Evolutionary conservation across 2,888 invertebrate genomes (phyloP).

Genomic region (Cecidostiba fungosa): DNA sequence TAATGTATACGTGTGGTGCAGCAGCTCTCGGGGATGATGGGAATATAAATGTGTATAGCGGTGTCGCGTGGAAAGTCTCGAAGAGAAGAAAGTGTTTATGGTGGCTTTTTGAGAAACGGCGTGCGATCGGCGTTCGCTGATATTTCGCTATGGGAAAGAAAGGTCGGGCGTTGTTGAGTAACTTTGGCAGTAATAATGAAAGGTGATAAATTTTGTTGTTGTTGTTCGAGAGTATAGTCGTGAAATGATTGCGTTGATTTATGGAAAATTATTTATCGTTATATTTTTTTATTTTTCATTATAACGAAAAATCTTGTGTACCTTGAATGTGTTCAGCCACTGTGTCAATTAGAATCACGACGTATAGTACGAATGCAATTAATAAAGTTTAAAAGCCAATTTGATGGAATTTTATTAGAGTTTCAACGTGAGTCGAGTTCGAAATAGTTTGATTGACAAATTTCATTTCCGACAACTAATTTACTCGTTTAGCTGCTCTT

Average conservation of each 20-base stretch:
- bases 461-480: neutral
- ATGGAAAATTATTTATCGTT: neutral
- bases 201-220: neutral
- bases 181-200: neutral
- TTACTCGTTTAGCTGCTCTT: neutral
- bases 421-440: neutral
- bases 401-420: neutral
- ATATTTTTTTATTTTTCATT: neutral
- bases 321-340: neutral
- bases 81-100: slow-evolving; percentile 12
- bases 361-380: neutral
- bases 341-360: neutral
- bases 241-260: neutral
- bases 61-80: neutral
- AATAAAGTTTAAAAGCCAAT: neutral
- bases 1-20: neutral
- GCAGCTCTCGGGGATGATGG: neutral
- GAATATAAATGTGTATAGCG: neutral
- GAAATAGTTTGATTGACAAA: slow-evolving; percentile 9
- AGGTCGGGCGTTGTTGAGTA: neutral
- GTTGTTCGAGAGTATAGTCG: too few species aligned
- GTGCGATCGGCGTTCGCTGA: neutral
- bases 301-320: neutral
- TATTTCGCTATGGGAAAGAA: neutral
- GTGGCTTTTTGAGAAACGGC: neutral